Evolutionary conservation across 2,888 invertebrate genomes (phyloP).

Genomic region (Gymnocheta viridis): DNA sequence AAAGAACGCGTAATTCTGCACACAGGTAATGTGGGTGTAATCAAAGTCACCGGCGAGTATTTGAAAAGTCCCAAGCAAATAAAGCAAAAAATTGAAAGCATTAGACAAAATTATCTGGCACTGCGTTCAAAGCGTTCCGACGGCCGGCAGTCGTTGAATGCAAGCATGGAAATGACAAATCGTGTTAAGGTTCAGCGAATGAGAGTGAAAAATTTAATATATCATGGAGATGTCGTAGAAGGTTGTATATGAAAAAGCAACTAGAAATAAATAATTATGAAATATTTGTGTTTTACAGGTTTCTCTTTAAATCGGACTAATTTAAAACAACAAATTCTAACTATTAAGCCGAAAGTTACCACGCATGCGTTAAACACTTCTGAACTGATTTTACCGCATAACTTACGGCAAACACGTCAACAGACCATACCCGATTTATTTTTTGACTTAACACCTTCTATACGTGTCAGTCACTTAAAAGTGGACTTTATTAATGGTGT

Average conservation of each 20-base stretch:
- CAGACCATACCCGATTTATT: conserved; percentile 51
- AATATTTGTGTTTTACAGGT: conserved; percentile 5
- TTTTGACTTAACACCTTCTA: conserved; percentile 34
- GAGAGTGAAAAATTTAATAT: conserved; percentile 76
- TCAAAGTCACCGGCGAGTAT: conserved; percentile 71
- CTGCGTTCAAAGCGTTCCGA: conserved; percentile 44
- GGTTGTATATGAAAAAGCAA: conserved; percentile 74
- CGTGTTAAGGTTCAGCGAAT: conserved; percentile 72
- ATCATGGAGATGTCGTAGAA: conserved; percentile 74
- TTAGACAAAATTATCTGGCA: conserved; percentile 19
- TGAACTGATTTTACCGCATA: conserved; percentile 72
- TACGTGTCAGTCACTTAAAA: conserved; percentile 46
- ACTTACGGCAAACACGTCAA: conserved; percentile 49
- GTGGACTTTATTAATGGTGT: conserved; percentile 76
- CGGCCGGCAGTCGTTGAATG: conserved; percentile 35
- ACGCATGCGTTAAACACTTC: conserved; percentile 73
- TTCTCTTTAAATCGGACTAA: conserved; percentile 30
- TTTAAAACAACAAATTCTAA: conserved; percentile 7
- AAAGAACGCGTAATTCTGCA: conserved; percentile 65
- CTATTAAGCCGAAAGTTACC: conserved; percentile 70
- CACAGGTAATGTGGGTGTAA: conserved; percentile 71
- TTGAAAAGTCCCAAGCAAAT: conserved; percentile 76
- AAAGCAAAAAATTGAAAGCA: conserved; percentile 22
- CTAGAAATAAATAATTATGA: background rate
- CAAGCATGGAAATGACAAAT: conserved; percentile 65